Base-by-base conservation (phyloP, 2,797 vertebrate species). In the Peromyscus attwateri region DNA sequence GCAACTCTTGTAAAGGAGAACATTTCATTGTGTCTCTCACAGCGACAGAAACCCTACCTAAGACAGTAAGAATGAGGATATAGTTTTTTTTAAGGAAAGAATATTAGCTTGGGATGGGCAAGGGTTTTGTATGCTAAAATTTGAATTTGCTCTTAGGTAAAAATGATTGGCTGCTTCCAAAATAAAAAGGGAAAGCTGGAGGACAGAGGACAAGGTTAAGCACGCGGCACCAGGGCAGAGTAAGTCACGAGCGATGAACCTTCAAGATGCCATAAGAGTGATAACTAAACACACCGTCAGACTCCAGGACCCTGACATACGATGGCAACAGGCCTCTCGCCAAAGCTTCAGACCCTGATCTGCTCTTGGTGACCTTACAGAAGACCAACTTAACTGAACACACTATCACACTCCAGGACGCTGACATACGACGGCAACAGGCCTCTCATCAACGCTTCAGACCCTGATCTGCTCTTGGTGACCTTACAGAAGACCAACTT, bases 251-350 rank as follows among this genome's bases (percentile, higher is more conserved):
- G 43, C 8, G 60, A 12, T 4, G 31, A 49, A 2, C 29, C 62
- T 49, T 68, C 29, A 8, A 23, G 43, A 34, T 4, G 62, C 14
- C 7, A 0, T 2, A 7, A 1, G 27, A 4, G 8, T 4, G 76
- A 17, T 14, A 37, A 29, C 0, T 8, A 4, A 46, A 29, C 27
- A 31, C 12, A 23, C 77, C 0, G 80, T 43, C 40, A 34, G 21
- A 34, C 21, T 49, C 40, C 40, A 40, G 40, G 40, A 40, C 40
- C 2, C 40, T 4, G 40, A 40, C 40, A 40, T 40, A 40, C 4
- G 40, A 40, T 4, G 2, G 40, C 40, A 40, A 40, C 40, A 40
- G 40, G 40, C 40, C 40, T 40, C 40, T 40, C 40, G 40, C 40
- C 40, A 40, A 40, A 40, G 40, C 40, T 40, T 40, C 40, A 40